A percentile compares a stretch with the other conserved stretches of the same genome.
phyloP scores from a whole-genome alignment of 2,797 vertebrate species.

The Enteromius trimaculatus region DNA sequence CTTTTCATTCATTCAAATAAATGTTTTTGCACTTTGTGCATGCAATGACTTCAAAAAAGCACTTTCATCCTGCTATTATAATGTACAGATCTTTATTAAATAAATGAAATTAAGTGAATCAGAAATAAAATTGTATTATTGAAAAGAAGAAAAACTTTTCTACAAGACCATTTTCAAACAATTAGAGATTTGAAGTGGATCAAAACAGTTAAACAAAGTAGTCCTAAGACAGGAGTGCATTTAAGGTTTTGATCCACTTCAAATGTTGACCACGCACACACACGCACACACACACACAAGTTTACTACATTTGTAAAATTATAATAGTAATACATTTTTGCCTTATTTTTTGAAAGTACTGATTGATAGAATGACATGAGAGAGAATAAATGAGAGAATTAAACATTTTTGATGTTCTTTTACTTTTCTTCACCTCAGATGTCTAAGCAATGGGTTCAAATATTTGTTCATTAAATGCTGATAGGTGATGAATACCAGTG shows the following conservation, averaged over 20 bases:
- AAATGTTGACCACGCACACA: too few relatives aligned
- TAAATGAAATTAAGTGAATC: too few relatives aligned
- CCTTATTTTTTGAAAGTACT: not conserved
- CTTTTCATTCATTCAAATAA: not conserved
- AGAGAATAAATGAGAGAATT: not conserved
- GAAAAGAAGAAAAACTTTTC: not conserved
- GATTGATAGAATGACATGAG: not conserved
- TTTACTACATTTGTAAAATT: not conserved
- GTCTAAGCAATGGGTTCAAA: not conserved
- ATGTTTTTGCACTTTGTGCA: not conserved
- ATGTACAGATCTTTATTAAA: not conserved
- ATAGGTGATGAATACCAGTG: not conserved
- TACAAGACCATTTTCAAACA: too few relatives aligned
- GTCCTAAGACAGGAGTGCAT: too few relatives aligned
- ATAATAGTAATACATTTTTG: not conserved
- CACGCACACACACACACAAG: too few relatives aligned
- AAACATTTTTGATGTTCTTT: not conserved
- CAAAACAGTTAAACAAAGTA: too few relatives aligned
- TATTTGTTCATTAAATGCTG: not conserved
- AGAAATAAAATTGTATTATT: not conserved
- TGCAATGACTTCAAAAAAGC: too few relatives aligned
- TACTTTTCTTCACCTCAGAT: not conserved
- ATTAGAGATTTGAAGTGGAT: too few relatives aligned
- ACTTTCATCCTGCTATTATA: not conserved
- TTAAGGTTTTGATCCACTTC: too few relatives aligned